These are phyloP conservation scores for Dendrocincla fuliginosa DNA, from an alignment of 2,797 vertebrate genomes.

Conservation along the genomic window DNA sequence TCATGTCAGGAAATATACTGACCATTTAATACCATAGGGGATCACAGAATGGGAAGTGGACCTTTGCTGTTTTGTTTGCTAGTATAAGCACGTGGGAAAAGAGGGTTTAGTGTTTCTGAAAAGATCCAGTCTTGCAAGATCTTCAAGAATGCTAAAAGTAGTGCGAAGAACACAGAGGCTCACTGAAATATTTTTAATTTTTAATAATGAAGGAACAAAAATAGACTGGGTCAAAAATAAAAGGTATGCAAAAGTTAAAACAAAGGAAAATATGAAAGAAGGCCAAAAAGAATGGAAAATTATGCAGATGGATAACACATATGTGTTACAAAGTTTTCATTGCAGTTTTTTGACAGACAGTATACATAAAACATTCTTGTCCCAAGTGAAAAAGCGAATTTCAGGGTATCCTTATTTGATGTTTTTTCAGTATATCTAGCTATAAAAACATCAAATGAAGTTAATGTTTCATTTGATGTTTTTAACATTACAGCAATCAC, in stretches of 20 bases:
- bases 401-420: conserved; percentile 29
- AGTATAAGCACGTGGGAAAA: background rate
- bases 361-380: conserved; percentile 42
- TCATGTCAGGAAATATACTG: background rate
- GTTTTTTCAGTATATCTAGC: conserved; percentile 28
- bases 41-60: background rate
- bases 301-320: background rate
- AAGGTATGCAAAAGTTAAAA: background rate
- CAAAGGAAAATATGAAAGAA: background rate
- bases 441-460: conserved; percentile 56
- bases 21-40: background rate
- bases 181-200: background rate
- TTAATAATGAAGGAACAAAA: background rate
- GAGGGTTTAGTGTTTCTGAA: background rate
- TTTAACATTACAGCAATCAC: conserved; percentile 49
- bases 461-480: conserved; percentile 49
- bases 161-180: background rate
- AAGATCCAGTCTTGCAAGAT: background rate
- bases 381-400: conserved; percentile 41
- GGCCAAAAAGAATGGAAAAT: background rate
- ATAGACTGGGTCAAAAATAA: background rate
- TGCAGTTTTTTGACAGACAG: background rate
- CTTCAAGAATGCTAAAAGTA: background rate
- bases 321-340: background rate
- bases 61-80: background rate